Conservation (phyloP, 1,140 invertebrate genomes). For the Latrodectus geometricus region DNA sequence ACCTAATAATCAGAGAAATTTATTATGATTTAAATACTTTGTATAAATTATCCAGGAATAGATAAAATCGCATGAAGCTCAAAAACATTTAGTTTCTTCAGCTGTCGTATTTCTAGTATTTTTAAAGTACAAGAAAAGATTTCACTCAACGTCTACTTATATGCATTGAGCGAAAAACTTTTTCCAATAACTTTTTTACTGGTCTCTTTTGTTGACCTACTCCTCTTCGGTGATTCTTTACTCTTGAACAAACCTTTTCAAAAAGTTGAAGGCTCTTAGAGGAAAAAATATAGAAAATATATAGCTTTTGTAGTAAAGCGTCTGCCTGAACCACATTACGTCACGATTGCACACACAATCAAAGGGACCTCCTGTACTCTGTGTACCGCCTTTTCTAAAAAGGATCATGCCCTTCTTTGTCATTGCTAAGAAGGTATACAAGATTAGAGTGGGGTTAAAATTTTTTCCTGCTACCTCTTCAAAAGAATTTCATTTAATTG, state of each 20-base stretch:
- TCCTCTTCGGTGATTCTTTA: constrained; percentile 18
- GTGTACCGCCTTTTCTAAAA: neutral
- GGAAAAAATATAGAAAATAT: constrained; percentile 5
- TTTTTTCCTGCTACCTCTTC: neutral
- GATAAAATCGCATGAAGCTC: too few relatives aligned
- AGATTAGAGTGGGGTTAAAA: neutral
- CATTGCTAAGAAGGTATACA: neutral
- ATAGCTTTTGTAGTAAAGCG: neutral
- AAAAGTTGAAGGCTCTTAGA: constrained; percentile 2
- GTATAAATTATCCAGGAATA: too few relatives aligned
- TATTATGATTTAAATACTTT: too few relatives aligned
- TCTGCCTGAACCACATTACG: constrained; percentile 16
- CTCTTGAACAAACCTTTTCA: constrained; percentile 28
- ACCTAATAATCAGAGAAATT: too few relatives aligned
- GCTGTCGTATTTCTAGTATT: too few relatives aligned
- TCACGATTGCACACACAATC: constrained; percentile 31
- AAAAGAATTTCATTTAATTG: too few relatives aligned
- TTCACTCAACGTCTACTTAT: neutral
- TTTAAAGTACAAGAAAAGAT: neutral
- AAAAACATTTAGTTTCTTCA: too few relatives aligned
- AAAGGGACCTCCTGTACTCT: constrained; percentile 1
- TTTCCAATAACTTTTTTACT: constrained; percentile 43
- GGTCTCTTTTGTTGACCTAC: neutral
- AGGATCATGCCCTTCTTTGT: neutral
- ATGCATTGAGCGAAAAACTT: constrained; percentile 15